phyloP scores from a whole-genome alignment of 2,888 invertebrate genomes.

The Eupithecia exiguata region DNA sequence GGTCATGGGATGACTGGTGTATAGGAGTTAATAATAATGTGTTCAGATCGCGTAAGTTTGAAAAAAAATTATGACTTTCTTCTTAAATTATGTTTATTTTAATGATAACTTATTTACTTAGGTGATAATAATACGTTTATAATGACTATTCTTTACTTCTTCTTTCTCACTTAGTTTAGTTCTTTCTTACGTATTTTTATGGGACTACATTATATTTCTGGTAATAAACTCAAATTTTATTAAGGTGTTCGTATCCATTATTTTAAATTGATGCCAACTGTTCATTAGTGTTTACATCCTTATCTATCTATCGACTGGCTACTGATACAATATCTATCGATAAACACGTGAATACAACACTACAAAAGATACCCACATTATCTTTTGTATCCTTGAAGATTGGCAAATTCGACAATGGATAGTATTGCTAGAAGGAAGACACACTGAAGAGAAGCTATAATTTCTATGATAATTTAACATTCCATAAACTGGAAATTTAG shows the following conservation, averaged over 20 bases:
- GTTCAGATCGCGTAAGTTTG: too few relatives aligned
- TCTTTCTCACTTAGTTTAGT: too few relatives aligned
- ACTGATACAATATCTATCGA: slow-evolving; percentile 27
- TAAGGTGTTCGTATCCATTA: background rate
- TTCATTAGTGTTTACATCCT: slow-evolving; percentile 19
- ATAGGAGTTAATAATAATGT: too few relatives aligned
- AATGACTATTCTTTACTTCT: too few relatives aligned
- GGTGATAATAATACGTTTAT: too few relatives aligned
- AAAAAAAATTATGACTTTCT: too few relatives aligned
- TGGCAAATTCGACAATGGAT: background rate
- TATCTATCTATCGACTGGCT: slow-evolving; percentile 13
- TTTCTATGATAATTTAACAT: slow-evolving; percentile 1
- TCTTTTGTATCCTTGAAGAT: slow-evolving; percentile 9
- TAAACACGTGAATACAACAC: slow-evolving; percentile 14
- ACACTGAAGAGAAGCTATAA: background rate
- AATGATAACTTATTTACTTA: too few relatives aligned
- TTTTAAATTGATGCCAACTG: slow-evolving; percentile 10
- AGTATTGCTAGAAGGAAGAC: background rate
- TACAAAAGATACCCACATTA: background rate
- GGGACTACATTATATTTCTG: background rate
- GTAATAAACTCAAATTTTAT: background rate
- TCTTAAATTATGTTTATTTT: too few relatives aligned
- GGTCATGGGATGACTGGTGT: too few relatives aligned
- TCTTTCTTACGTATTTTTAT: background rate
- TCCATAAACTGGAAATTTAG: slow-evolving; percentile 2